Evolutionary conservation across 1,140 invertebrate genomes (phyloP).

Genomic region (Bombus sylvicola): DNA sequence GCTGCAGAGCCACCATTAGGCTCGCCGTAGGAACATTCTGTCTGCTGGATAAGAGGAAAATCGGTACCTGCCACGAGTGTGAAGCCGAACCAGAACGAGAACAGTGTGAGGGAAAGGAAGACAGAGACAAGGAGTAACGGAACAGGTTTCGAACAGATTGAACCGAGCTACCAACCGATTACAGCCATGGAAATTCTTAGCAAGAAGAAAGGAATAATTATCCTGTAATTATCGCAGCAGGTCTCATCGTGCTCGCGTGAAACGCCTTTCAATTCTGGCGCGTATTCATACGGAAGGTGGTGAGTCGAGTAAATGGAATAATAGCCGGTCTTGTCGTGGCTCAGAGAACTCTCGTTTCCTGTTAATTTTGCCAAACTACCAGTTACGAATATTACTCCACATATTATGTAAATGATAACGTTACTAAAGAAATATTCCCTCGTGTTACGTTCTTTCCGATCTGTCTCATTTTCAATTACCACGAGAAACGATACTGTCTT

Average conservation of each 20-base stretch:
- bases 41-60: conserved; percentile 40
- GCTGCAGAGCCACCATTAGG: conserved; percentile 65
- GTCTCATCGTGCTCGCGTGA: conserved; percentile 33
- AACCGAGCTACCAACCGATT: conserved; percentile 16
- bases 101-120: neutral
- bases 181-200: conserved; percentile 58
- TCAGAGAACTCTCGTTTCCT: conserved; percentile 31
- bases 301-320: conserved; percentile 38
- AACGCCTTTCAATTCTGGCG: conserved; percentile 27
- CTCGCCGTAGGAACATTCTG: conserved; percentile 62
- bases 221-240: conserved; percentile 56
- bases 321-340: conserved; percentile 1
- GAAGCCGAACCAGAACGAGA: neutral
- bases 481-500: neutral
- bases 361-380: conserved; percentile 26
- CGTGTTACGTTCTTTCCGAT: neutral
- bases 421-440: neutral
- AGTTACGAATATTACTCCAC: neutral
- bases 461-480: neutral
- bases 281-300: conserved; percentile 28
- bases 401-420: conserved; percentile 20
- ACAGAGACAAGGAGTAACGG: neutral
- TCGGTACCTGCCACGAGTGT: conserved; percentile 10
- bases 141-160: neutral
- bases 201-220: conserved; percentile 63